phyloP scores from a whole-genome alignment of 2,797 vertebrate genomes.

The Eupleurogrammus muticus region DNA sequence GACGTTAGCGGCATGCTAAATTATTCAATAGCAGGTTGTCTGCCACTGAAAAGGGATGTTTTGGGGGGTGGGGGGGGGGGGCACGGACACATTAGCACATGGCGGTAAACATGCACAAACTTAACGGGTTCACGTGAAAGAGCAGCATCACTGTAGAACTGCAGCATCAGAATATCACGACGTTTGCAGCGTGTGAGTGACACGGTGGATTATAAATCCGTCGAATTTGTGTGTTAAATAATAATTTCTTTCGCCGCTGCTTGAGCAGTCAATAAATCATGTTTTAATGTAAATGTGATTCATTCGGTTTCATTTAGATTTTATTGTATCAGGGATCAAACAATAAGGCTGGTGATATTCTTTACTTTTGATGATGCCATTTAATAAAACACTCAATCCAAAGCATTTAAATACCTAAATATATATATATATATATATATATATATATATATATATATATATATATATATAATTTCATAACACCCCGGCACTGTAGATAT shows the following conservation, averaged over 20 bases:
- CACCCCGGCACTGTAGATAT: neutral
- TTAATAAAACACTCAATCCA: neutral
- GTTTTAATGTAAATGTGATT: neutral
- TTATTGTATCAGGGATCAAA: slow-evolving; percentile 9
- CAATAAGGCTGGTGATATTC: neutral
- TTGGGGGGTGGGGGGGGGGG: slow-evolving; percentile 62
- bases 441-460: too few species aligned
- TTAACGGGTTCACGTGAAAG: slow-evolving; percentile 4
- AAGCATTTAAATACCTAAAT: too few species aligned
- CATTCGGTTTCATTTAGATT: slow-evolving; percentile 12
- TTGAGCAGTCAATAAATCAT: slow-evolving; percentile 24
- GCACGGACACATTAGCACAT: slow-evolving; percentile 49
- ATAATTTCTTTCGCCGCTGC: slow-evolving; percentile 2
- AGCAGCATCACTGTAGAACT: too few species aligned
- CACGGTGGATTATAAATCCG: slow-evolving; percentile 32
- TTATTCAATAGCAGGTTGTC: slow-evolving; percentile 80
- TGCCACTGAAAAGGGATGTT: slow-evolving; percentile 65
- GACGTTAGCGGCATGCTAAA: slow-evolving; percentile 75
- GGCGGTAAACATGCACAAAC: slow-evolving; percentile 50
- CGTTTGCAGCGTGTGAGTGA: slow-evolving; percentile 7
- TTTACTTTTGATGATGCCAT: slow-evolving; percentile 3
- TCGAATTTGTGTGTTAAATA: slow-evolving; percentile 1
- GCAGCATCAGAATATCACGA: neutral
- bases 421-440: too few species aligned
- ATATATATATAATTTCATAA: neutral